Evolutionary conservation across 2,113 vertebrate genomes (phyloP).

Genomic region (Ceyx cyanopectus): DNA sequence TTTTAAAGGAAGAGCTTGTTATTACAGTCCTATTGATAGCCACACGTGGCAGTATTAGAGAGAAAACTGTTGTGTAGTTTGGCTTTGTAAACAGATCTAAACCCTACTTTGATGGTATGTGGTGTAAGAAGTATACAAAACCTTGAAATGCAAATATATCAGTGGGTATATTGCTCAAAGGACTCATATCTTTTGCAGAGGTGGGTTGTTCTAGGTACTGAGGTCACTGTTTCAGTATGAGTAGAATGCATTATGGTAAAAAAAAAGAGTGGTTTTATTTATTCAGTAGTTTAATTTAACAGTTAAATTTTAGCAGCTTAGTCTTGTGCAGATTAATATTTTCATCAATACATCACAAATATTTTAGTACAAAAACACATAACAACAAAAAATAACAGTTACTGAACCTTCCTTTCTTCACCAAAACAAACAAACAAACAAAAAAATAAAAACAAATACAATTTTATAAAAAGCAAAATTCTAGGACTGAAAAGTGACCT

Average conservation of each 20-base stretch:
- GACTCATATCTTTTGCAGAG: background rate
- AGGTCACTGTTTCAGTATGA: background rate
- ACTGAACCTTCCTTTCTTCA: background rate
- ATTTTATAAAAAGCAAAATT: background rate
- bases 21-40: conserved; percentile 13
- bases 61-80: background rate
- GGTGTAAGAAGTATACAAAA: background rate
- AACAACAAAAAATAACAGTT: background rate
- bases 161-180: background rate
- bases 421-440: background rate
- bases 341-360: background rate
- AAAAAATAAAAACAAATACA: background rate
- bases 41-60: background rate
- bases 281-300: background rate
- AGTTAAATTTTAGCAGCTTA: background rate
- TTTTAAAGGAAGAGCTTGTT: conserved; percentile 28
- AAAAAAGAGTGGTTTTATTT: background rate
- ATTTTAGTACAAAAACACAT: background rate
- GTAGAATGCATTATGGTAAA: background rate
- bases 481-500: background rate
- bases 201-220: background rate
- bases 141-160: background rate
- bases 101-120: background rate
- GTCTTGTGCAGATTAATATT: background rate
- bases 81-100: background rate